Evolutionary conservation across 2,888 invertebrate genomes (phyloP), one percentile per base, ranked within the genome.

Genomic region (Lasioglossum zephyrum): DNA sequence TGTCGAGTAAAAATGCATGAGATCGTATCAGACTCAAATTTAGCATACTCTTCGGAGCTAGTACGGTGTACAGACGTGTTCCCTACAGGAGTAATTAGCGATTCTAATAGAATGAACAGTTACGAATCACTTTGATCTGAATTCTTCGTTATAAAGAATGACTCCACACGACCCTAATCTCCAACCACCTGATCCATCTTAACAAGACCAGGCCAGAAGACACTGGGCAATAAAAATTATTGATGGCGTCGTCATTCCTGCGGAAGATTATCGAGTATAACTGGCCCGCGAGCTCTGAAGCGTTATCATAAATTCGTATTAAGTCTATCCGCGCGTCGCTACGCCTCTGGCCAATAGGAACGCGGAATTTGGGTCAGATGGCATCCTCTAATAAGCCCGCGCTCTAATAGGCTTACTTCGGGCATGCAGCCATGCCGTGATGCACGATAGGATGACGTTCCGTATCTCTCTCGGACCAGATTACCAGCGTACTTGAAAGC

Each of bases 331-430:
- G 77, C 84, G 76, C 77, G 80, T 84, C 84, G 87, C 76, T 79
- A 79, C 76, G 88, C 84, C 74, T 69, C 70, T 70, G 81, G 72
- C 87, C 88, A 86, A 91, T 87, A 86, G 82, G 81, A 85, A 88
- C 77, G 39, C 57, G 84, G 82, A 85, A 91, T 91, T 85, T 87
- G 80, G 90, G 89, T 91, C 90, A 89, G 88, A 91, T 88, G 87
- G 88, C 88, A 85, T 87, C 87, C 89, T 85, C 87, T 89, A 89
- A 92, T 91, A 92, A 92, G 89, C 90, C 78, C 84, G 82, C 78
- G 81, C 83, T 85, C 86, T 93, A 93, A 93, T 93, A 93, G 92
- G 93, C 93, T 93, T 93, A 90, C 86, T 89, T 83, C 76, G 83
- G 80, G 89, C 88, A 86, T 83, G 84, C 84, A 82, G 81, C 83